These are phyloP conservation scores for Megalops cyprinoides DNA, from an alignment of 2,797 vertebrate species.

Conservation along the genomic window DNA sequence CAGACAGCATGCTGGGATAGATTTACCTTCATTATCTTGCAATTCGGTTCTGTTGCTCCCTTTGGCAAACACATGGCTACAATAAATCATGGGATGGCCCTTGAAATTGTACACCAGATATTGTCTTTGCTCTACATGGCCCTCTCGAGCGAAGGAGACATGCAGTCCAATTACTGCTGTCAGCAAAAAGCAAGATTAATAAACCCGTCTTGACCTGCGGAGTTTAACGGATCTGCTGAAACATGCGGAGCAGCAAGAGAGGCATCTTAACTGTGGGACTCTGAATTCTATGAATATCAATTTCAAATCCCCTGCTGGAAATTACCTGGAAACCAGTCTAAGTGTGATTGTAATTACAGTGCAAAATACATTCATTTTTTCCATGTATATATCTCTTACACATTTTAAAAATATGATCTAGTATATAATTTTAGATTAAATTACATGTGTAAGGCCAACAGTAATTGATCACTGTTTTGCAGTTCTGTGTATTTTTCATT, in stretches of 20 bases:
- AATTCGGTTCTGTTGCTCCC: conserved; percentile 12
- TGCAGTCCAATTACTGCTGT: conserved; percentile 16
- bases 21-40: conserved; percentile 31
- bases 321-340: too few species aligned
- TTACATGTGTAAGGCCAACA: too few species aligned
- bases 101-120: conserved; percentile 3
- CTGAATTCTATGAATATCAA: conserved; percentile 4
- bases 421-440: too few species aligned
- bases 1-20: conserved; percentile 13
- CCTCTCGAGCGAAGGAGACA: neutral
- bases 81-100: conserved; percentile 23
- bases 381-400: too few species aligned
- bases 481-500: neutral
- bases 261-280: neutral
- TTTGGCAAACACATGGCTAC: conserved; percentile 9
- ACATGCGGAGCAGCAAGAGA: neutral
- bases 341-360: too few species aligned
- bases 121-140: conserved; percentile 8
- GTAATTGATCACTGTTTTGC: too few species aligned
- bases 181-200: conserved; percentile 19
- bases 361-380: too few species aligned
- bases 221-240: neutral
- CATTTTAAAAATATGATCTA: too few species aligned
- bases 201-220: neutral
- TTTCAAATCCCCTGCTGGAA: neutral